These are phyloP conservation scores for Mesembrinibis cayennensis DNA, from an alignment of 2,113 vertebrate species.

Conservation along the genomic window DNA sequence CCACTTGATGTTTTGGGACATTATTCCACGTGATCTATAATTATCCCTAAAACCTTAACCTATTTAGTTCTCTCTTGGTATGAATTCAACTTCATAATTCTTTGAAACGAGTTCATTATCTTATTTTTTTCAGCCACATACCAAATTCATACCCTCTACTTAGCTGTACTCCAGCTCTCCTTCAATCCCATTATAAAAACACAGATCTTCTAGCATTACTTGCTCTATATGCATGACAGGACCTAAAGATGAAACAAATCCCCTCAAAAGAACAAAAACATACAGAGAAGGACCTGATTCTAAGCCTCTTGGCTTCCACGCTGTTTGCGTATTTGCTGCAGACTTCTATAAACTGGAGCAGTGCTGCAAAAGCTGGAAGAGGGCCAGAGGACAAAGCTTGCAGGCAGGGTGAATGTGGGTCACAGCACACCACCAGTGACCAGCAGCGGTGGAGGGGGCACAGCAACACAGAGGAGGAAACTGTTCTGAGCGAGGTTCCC, in stretches of 20 bases:
- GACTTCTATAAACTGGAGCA: constrained; percentile 10
- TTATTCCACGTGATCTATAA: neutral
- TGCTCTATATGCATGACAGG: neutral
- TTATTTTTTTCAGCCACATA: neutral
- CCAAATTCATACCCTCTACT: neutral
- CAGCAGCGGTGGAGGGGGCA: neutral
- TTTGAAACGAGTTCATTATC: neutral
- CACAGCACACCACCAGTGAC: neutral
- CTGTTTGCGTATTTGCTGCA: constrained; percentile 14
- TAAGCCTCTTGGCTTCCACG: constrained; percentile 9
- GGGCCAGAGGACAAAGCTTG: constrained; percentile 26
- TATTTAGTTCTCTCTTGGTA: neutral
- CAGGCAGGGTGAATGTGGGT: constrained; percentile 40
- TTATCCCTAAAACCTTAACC: neutral
- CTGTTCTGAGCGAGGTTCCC: neutral
- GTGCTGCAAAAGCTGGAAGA: neutral
- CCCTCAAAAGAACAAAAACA: neutral
- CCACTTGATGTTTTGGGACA: neutral
- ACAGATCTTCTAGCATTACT: neutral
- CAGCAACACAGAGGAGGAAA: neutral
- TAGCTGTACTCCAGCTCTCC: neutral
- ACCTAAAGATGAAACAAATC: neutral
- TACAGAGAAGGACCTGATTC: neutral
- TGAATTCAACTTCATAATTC: neutral
- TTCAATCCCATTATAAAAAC: neutral